Evolutionary conservation across 2,113 vertebrate species (phyloP).

Genomic region (Takifugu bimaculatus): DNA sequence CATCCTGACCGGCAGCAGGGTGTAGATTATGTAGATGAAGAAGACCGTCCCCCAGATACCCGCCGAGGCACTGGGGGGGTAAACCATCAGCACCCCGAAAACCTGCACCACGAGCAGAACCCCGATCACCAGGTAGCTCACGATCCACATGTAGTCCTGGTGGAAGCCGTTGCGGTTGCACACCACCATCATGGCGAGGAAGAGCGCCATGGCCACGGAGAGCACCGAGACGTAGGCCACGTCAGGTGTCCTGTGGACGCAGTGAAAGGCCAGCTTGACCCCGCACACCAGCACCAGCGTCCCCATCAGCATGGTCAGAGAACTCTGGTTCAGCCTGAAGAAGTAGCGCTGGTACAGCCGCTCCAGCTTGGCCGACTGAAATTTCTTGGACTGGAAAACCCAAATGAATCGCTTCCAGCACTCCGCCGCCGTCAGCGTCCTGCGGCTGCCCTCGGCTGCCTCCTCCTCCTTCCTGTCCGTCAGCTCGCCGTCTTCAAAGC

Average conservation of each 20-base stretch:
- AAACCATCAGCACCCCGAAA: constrained; percentile 75
- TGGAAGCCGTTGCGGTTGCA: constrained; percentile 93
- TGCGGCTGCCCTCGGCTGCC: constrained; percentile 38
- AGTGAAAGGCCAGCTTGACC: constrained; percentile 89
- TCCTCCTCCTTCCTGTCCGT: constrained; percentile 63
- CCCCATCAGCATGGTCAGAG: constrained; percentile 93
- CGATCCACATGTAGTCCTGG: constrained; percentile 96
- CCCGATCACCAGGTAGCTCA: constrained; percentile 91
- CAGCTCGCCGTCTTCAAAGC: constrained; percentile 83
- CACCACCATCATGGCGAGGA: constrained; percentile 87
- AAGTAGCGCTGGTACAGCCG: constrained; percentile 97
- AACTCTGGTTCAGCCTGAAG: constrained; percentile 98
- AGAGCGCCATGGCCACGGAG: constrained; percentile 80
- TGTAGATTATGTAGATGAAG: constrained; percentile 96
- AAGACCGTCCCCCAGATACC: constrained; percentile 95
- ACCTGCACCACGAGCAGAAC: constrained; percentile 85
- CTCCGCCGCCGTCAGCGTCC: constrained; percentile 54
- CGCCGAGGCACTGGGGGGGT: constrained; percentile 82
- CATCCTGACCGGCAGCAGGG: constrained; percentile 93
- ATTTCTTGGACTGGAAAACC: constrained; percentile 94
- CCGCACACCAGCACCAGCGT: constrained; percentile 85
- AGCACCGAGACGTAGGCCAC: constrained; percentile 77
- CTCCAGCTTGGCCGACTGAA: constrained; percentile 92
- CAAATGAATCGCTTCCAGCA: constrained; percentile 78
- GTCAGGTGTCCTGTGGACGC: constrained; percentile 61